Evolutionary conservation across 2,888 invertebrate genomes (phyloP).

Genomic region (Junonia oenone): DNA sequence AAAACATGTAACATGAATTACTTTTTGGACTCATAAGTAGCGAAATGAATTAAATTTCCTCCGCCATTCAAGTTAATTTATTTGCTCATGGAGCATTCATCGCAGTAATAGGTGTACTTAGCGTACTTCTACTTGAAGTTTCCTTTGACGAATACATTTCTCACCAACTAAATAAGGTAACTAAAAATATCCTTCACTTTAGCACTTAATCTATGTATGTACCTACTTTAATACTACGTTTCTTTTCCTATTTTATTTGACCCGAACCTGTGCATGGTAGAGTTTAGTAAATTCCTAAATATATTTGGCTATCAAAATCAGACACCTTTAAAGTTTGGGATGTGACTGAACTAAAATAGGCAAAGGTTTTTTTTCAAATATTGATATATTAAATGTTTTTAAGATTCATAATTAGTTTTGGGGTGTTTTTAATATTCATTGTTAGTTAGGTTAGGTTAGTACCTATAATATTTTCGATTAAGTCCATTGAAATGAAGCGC

Average conservation of each 20-base stretch:
- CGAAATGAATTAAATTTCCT: constrained; percentile 2
- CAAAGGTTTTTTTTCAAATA: too few species aligned
- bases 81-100: neutral
- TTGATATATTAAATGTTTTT: too few species aligned
- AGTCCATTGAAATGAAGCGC: neutral
- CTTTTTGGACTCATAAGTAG: neutral
- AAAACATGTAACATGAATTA: neutral
- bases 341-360: too few species aligned
- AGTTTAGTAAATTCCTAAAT: too few species aligned
- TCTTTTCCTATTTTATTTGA: too few species aligned
- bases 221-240: too few species aligned
- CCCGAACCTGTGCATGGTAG: too few species aligned
- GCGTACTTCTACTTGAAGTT: constrained; percentile 2
- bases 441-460: neutral
- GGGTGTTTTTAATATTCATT: too few species aligned
- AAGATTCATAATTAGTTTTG: too few species aligned
- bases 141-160: neutral
- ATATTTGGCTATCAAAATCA: too few species aligned
- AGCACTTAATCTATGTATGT: too few species aligned
- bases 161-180: neutral
- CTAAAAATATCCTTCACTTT: neutral
- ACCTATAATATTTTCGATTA: neutral
- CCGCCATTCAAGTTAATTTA: constrained; percentile 4
- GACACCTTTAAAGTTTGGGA: too few species aligned
- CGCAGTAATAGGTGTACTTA: constrained; percentile 5